A percentile compares a stretch with the other conserved stretches of the same genome.
Conservation (phyloP, 1,140 invertebrate genomes). For the Anastrepha ludens region DNA sequence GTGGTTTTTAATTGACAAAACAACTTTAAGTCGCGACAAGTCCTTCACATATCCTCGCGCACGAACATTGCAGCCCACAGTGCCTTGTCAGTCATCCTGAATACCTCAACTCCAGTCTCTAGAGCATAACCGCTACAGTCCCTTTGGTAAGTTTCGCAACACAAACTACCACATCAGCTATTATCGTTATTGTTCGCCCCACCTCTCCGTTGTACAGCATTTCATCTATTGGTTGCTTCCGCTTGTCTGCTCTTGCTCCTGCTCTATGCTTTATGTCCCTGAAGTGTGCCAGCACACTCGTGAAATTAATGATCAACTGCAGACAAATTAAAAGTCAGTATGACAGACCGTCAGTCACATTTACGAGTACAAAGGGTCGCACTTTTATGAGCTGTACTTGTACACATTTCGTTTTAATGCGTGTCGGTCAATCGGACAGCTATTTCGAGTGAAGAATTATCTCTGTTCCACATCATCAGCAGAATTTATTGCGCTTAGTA, state of each 20-base stretch:
- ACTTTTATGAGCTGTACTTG: background rate
- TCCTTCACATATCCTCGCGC: background rate
- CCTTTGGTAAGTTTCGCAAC: background rate
- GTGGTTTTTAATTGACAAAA: constrained; percentile 39
- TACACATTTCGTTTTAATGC: background rate
- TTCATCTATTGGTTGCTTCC: background rate
- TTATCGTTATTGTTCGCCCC: background rate
- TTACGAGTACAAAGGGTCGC: background rate
- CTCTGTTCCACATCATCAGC: no score
- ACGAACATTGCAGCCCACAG: background rate
- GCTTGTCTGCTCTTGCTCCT: background rate
- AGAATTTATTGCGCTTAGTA: no score
- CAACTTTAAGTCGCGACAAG: constrained; percentile 21
- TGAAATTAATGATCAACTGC: constrained; percentile 34
- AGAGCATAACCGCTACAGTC: background rate
- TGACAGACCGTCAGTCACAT: background rate
- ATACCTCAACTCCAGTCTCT: background rate
- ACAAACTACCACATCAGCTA: background rate
- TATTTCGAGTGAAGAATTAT: background rate
- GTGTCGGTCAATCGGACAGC: background rate
- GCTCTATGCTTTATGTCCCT: background rate
- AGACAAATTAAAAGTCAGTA: constrained; percentile 39
- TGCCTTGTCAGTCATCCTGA: constrained; percentile 9
- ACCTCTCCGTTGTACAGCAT: background rate
- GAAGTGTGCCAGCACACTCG: background rate